These are phyloP conservation scores for Ailurus styani DNA, from an alignment of 2,113 vertebrate species.

Conservation along the genomic window DNA sequence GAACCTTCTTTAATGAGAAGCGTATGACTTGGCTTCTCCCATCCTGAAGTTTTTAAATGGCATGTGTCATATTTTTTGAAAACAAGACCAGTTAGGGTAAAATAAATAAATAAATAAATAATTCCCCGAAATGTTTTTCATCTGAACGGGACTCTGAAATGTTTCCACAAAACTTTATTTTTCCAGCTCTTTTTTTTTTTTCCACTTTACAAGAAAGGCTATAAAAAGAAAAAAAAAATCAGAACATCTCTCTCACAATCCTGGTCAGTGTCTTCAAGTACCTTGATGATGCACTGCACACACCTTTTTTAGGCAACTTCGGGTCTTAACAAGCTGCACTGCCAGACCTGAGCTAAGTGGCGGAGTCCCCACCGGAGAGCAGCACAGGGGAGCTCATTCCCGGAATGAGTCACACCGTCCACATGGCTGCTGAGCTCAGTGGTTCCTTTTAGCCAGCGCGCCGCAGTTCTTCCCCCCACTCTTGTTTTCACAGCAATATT, in stretches of 20 bases:
- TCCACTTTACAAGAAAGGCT: neutral
- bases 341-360: neutral
- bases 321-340: neutral
- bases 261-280: neutral
- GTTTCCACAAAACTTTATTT: slow-evolving; percentile 46
- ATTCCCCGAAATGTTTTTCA: neutral
- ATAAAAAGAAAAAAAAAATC: neutral
- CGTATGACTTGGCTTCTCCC: neutral
- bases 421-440: neutral
- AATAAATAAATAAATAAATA: neutral
- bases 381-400: slow-evolving; percentile 10
- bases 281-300: neutral
- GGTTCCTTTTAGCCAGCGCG: slow-evolving; percentile 9
- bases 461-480: neutral
- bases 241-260: neutral
- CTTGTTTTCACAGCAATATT: slow-evolving; percentile 29
- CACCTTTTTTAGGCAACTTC: neutral
- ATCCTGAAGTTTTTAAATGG: slow-evolving; percentile 51
- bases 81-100: neutral
- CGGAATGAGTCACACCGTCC: neutral
- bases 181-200: neutral
- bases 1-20: slow-evolving; percentile 49
- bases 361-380: neutral
- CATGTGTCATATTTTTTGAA: slow-evolving; percentile 44
- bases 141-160: slow-evolving; percentile 1